A percentile compares a stretch with the other conserved stretches of the same genome.
Conservation (phyloP, 1,140 invertebrate genomes). For the Neodiprion virginianus region DNA sequence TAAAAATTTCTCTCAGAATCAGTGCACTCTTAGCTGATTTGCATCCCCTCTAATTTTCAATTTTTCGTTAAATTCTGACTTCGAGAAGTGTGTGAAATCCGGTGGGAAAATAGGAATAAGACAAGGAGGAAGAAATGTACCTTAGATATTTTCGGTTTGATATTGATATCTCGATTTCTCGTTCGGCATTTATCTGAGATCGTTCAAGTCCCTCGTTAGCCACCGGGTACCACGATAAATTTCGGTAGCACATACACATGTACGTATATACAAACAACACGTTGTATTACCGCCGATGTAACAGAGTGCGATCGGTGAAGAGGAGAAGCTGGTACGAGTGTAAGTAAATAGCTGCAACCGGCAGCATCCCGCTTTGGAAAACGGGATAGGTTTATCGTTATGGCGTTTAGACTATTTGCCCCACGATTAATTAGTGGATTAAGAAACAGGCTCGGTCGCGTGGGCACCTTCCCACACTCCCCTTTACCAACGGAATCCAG, state of each 20-base stretch:
- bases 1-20: too few species aligned
- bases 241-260: not conserved
- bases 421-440: not conserved
- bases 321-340: too few species aligned
- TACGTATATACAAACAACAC: too few species aligned
- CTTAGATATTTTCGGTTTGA: not conserved
- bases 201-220: not conserved
- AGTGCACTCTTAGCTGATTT: too few species aligned
- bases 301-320: too few species aligned
- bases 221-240: constrained; percentile 1
- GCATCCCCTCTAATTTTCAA: too few species aligned
- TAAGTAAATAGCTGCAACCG: too few species aligned
- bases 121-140: too few species aligned
- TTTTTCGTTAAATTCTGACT: too few species aligned
- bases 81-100: too few species aligned
- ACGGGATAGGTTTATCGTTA: constrained; percentile 2
- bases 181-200: not conserved
- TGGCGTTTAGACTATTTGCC: constrained; percentile 1
- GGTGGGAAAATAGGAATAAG: too few species aligned
- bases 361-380: not conserved
- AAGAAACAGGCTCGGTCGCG: not conserved
- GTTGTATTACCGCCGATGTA: too few species aligned
- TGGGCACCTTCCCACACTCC: constrained; percentile 6
- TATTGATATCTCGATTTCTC: not conserved
- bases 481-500: not conserved